Evolutionary conservation across 2,113 vertebrate genomes (phyloP).

Genomic region (Rissa tridactyla): DNA sequence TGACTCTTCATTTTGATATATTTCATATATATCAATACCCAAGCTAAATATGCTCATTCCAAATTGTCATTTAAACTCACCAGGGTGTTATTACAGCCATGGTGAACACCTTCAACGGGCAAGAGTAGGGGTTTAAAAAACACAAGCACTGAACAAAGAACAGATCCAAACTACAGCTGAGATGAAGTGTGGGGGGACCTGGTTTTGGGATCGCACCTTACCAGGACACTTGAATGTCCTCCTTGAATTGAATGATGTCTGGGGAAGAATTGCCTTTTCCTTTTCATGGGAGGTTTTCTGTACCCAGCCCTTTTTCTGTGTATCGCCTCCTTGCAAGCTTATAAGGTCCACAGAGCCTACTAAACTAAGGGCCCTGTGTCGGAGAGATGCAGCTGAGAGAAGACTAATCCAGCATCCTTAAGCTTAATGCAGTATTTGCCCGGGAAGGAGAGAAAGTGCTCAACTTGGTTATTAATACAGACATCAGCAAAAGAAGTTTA

Average conservation of each 20-base stretch:
- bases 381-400: background rate
- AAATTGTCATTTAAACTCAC: background rate
- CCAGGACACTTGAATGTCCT: background rate
- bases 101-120: background rate
- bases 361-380: background rate
- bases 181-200: background rate
- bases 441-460: background rate
- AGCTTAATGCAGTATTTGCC: background rate
- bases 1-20: background rate
- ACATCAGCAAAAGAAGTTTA: background rate
- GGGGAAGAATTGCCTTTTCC: background rate
- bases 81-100: background rate
- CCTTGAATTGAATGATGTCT: background rate
- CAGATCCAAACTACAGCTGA: background rate
- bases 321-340: background rate
- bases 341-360: background rate
- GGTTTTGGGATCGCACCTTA: background rate
- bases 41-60: background rate
- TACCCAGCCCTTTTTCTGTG: background rate
- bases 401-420: background rate
- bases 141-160: background rate
- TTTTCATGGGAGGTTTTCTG: background rate
- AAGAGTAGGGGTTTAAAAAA: background rate
- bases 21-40: background rate
- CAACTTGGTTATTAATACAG: background rate